Conservation (phyloP, 2,113 vertebrate species). For the Excalfactoria chinensis region DNA sequence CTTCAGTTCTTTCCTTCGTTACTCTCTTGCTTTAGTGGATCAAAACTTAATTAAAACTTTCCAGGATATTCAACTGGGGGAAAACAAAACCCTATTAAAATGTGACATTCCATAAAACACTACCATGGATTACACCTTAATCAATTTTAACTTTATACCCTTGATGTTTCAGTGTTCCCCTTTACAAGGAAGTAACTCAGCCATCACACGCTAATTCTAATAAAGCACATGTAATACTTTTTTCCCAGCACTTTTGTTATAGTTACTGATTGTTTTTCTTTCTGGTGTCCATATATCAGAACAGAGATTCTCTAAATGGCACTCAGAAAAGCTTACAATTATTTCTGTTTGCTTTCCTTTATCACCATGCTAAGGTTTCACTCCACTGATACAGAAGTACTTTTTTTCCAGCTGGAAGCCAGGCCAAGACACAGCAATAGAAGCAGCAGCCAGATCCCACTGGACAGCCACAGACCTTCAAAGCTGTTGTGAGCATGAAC, state of each 20-base stretch:
- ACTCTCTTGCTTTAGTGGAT: background rate
- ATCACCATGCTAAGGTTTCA: background rate
- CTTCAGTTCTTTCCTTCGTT: background rate
- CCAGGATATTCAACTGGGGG: background rate
- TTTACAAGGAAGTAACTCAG: background rate
- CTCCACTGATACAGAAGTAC: background rate
- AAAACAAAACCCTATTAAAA: background rate
- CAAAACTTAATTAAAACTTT: background rate
- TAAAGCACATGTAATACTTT: background rate
- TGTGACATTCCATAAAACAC: background rate
- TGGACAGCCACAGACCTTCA: slow-evolving; percentile 32
- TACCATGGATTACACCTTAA: background rate
- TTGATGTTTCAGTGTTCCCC: background rate
- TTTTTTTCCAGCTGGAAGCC: slow-evolving; percentile 41
- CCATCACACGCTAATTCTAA: background rate
- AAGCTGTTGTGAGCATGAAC: slow-evolving; percentile 52
- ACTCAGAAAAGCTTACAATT: slow-evolving; percentile 31
- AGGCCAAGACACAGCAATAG: slow-evolving; percentile 18
- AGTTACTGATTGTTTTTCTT: background rate
- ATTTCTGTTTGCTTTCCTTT: slow-evolving; percentile 14
- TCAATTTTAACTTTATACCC: background rate
- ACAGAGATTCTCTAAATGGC: slow-evolving; percentile 3
- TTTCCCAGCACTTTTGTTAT: background rate
- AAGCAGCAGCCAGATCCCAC: slow-evolving; percentile 45
- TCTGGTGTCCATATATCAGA: background rate